A percentile compares a stretch with the other conserved stretches of the same genome.
Conservation (phyloP, 2,113 vertebrate species). For the Protobothrops flavoviridis region DNA sequence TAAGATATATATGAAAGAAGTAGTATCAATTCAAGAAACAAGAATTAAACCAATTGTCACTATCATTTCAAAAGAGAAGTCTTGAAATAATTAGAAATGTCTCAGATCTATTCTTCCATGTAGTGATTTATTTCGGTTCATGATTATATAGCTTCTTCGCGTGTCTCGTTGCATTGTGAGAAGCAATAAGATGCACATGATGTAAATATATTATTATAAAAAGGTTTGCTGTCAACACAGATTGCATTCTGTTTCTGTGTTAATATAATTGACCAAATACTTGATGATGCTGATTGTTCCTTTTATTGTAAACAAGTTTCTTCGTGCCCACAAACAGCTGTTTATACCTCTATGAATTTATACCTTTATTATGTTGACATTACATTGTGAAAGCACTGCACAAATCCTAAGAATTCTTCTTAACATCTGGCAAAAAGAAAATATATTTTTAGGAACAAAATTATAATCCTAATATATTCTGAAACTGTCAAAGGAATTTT, state of each 20-base stretch:
- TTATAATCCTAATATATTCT: constrained; percentile 26
- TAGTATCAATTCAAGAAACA: constrained; percentile 40
- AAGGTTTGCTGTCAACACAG: constrained; percentile 57
- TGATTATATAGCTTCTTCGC: constrained; percentile 65
- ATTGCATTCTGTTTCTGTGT: constrained; percentile 62
- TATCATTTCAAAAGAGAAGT: constrained; percentile 25
- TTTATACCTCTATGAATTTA: constrained; percentile 60
- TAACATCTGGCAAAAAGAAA: constrained; percentile 51
- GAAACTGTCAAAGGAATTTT: constrained; percentile 1
- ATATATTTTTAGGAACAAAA: constrained; percentile 38
- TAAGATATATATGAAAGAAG: constrained; percentile 20
- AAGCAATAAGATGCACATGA: constrained; percentile 46
- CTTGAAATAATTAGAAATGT: constrained; percentile 29
- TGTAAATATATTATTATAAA: constrained; percentile 58
- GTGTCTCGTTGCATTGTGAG: constrained; percentile 49
- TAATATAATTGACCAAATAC: constrained; percentile 72
- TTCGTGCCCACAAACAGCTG: constrained; percentile 67
- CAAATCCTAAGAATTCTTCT: constrained; percentile 36
- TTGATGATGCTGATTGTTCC: constrained; percentile 62
- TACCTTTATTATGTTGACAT: constrained; percentile 60
- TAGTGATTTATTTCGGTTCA: constrained; percentile 60
- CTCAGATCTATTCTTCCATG: constrained; percentile 12
- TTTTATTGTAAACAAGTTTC: constrained; percentile 64
- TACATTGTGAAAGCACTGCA: constrained; percentile 36
- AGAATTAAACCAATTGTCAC: constrained; percentile 37